Evolutionary conservation across 2,113 vertebrate genomes (phyloP).

Genomic region (Melanerpes aurifrons): DNA sequence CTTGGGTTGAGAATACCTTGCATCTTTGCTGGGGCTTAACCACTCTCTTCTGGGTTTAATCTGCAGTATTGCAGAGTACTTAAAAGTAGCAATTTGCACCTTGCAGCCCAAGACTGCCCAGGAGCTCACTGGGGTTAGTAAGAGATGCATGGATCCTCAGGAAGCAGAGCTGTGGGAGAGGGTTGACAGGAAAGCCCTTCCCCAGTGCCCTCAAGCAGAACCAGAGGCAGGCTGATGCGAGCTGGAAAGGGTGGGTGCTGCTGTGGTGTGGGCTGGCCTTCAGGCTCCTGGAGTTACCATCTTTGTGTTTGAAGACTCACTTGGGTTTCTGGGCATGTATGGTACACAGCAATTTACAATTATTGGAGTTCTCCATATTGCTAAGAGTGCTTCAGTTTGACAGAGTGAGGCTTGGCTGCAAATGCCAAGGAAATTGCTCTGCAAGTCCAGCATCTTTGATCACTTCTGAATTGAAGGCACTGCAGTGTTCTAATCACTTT

Average conservation of each 20-base stretch:
- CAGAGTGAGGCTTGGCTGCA: constrained; percentile 73
- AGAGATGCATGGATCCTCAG: background rate
- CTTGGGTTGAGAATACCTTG: background rate
- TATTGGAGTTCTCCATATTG: constrained; percentile 75
- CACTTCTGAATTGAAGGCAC: constrained; percentile 68
- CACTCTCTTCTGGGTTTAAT: background rate
- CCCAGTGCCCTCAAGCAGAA: constrained; percentile 39
- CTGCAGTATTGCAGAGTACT: background rate
- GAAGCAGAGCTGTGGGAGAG: background rate
- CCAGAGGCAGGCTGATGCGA: constrained; percentile 28
- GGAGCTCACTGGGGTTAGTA: background rate
- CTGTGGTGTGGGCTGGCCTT: constrained; percentile 46
- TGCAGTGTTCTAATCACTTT: constrained; percentile 69
- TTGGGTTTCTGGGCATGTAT: constrained; percentile 72
- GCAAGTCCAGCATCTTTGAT: constrained; percentile 72
- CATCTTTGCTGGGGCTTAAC: background rate
- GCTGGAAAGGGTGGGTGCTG: constrained; percentile 56
- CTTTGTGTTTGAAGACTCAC: constrained; percentile 73
- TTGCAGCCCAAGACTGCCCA: background rate
- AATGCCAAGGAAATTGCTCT: constrained; percentile 75
- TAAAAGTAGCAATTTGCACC: background rate
- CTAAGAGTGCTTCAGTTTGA: constrained; percentile 74
- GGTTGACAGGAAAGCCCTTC: constrained; percentile 37
- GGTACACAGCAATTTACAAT: constrained; percentile 73
- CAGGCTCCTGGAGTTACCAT: constrained; percentile 64